These are phyloP conservation scores for Nephrotoma guestfalica DNA, from an alignment of 2,888 invertebrate species.

Conservation along the genomic window DNA sequence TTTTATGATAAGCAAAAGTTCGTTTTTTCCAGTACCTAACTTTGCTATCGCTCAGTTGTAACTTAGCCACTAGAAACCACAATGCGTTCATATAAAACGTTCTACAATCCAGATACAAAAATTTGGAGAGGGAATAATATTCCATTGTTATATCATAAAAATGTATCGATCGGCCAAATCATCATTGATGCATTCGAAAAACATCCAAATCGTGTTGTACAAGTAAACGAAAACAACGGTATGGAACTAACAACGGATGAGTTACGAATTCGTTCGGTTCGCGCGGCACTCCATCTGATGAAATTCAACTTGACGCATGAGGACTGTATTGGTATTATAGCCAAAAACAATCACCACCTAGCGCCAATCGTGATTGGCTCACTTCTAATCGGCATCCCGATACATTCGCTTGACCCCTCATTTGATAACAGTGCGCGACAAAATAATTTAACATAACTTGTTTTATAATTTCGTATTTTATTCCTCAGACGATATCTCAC, in stretches of 20 bases:
- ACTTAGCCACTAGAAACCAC: too few relatives aligned
- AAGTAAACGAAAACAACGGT: neutral
- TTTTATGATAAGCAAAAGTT: too few relatives aligned
- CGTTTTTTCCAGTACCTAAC: too few relatives aligned
- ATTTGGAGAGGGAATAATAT: neutral
- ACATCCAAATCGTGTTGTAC: neutral
- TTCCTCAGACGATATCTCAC: neutral
- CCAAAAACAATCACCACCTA: constrained; percentile 19
- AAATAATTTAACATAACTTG: neutral
- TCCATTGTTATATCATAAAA: neutral
- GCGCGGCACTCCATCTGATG: neutral
- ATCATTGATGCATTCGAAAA: neutral
- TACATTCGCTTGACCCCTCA: constrained; percentile 20
- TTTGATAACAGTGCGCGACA: constrained; percentile 13
- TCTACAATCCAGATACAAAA: neutral
- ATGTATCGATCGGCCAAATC: neutral
- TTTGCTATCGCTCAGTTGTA: too few relatives aligned
- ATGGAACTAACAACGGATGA: neutral
- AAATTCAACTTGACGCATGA: constrained; percentile 10
- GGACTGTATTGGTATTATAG: constrained; percentile 20
- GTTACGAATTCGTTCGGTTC: neutral
- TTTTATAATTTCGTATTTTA: neutral
- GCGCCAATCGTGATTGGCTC: constrained; percentile 19
- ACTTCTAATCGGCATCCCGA: constrained; percentile 20
- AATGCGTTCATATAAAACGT: neutral